Evolutionary conservation across 2,888 invertebrate species (phyloP).

Genomic region (Thecocarcelia acutangulata): DNA sequence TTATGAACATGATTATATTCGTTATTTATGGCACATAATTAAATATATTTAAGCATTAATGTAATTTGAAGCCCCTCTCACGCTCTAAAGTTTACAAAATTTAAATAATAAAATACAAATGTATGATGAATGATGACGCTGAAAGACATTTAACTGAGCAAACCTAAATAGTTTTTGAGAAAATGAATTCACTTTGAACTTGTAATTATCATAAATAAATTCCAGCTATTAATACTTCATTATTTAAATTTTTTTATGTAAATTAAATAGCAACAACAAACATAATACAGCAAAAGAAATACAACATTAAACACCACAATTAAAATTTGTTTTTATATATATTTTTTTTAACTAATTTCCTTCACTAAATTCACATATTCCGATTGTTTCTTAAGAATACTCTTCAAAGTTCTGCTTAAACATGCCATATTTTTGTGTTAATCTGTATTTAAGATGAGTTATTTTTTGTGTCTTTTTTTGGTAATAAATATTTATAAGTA

Average conservation of each 20-base stretch:
- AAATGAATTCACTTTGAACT: slow-evolving; percentile 14
- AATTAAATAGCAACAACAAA: slow-evolving; percentile 47
- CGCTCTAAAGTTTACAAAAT: no score
- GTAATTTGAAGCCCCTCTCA: no score
- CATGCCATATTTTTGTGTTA: slow-evolving; percentile 46
- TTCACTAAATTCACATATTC: no score
- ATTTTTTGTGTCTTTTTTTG: no score
- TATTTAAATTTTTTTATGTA: slow-evolving; percentile 63
- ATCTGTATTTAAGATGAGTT: slow-evolving; percentile 32
- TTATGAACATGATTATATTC: slow-evolving; percentile 18
- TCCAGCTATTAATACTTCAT: slow-evolving; percentile 66
- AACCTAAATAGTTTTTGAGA: slow-evolving; percentile 13
- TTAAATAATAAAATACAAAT: no score
- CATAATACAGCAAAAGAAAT: not conserved
- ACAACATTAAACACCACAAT: slow-evolving; percentile 27
- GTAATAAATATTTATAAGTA: slow-evolving; percentile 30
- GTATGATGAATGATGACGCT: no score
- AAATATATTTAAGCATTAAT: slow-evolving; percentile 35
- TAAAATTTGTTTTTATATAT: slow-evolving; percentile 10
- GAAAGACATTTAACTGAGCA: not conserved
- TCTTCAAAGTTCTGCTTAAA: slow-evolving; percentile 2
- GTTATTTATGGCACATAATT: slow-evolving; percentile 58
- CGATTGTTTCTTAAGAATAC: no score
- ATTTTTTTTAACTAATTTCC: slow-evolving; percentile 54
- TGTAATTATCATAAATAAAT: slow-evolving; percentile 63